Percentiles rank a stretch among this genome's conserved stretches.
These are phyloP conservation scores for Geopemphigus sp. DNA, from an alignment of 1,140 invertebrate genomes.

Conservation along the genomic window DNA sequence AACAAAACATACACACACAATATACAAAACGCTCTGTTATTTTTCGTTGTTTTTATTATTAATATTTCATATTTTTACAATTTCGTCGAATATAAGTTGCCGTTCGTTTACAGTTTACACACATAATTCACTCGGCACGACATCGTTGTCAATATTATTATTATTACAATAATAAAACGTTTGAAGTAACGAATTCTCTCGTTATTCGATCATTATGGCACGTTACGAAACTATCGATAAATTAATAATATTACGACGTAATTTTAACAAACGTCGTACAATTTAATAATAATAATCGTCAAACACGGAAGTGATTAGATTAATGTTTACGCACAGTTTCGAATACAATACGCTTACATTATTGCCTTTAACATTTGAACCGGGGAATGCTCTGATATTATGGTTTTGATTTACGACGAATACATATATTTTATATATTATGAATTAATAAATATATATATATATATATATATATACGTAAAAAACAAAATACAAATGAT, in stretches of 20 bases:
- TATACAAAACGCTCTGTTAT: no score
- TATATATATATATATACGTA: background rate
- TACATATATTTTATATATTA: background rate
- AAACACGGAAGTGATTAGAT: conserved; percentile 1
- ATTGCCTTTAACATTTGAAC: conserved; percentile 3
- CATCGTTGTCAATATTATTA: no score
- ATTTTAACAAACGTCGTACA: background rate
- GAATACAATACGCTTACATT: background rate
- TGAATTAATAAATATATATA: no score
- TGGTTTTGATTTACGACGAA: background rate
- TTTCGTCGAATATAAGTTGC: background rate
- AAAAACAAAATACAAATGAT: conserved; percentile 33
- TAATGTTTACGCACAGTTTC: background rate
- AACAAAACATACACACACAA: no score
- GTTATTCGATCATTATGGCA: background rate
- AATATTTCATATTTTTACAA: background rate
- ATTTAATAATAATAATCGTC: background rate
- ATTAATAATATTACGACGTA: background rate
- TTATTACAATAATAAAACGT: background rate
- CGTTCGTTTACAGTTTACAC: background rate
- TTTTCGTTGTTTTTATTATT: background rate
- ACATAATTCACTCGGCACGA: background rate
- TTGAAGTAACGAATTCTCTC: background rate
- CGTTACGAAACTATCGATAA: background rate
- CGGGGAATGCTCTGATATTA: background rate